Conservation (phyloP, 2,113 vertebrate species). For the Periophthalmodon schlosseri region DNA sequence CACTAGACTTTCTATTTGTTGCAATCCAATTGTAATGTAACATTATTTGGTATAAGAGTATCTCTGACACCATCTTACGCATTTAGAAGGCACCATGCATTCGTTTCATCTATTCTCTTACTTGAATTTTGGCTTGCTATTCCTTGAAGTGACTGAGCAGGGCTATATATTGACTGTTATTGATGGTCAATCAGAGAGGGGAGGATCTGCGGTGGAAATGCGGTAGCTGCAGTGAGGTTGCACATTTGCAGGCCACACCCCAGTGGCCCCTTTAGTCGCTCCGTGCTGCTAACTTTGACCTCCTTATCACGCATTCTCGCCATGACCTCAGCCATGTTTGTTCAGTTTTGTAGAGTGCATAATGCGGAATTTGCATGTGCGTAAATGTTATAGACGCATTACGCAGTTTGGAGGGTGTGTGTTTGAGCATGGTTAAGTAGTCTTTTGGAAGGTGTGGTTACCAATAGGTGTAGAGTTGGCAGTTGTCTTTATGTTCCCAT, state of each 20-base stretch:
- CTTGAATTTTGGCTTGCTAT: constrained; percentile 10
- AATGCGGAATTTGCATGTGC: constrained; percentile 2
- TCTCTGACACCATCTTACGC: neutral
- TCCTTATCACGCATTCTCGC: constrained; percentile 4
- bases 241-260: constrained; percentile 68
- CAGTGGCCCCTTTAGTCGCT: constrained; percentile 19
- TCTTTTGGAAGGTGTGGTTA: constrained; percentile 18
- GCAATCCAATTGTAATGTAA: constrained; percentile 2
- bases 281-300: constrained; percentile 26
- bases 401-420: constrained; percentile 14
- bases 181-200: constrained; percentile 55
- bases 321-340: neutral
- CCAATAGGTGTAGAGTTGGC: neutral
- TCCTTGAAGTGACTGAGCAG: constrained; percentile 25
- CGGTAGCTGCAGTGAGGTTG: constrained; percentile 73
- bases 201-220: constrained; percentile 69
- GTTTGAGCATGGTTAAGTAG: constrained; percentile 9
- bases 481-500: constrained; percentile 1
- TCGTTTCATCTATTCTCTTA: neutral
- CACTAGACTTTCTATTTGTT: constrained; percentile 36
- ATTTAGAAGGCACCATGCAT: neutral
- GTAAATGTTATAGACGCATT: neutral
- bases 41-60: neutral
- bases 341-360: neutral
- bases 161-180: constrained; percentile 48